Evolutionary conservation across 2,888 invertebrate species (phyloP).

Genomic region (Trachelus iudaicus): DNA sequence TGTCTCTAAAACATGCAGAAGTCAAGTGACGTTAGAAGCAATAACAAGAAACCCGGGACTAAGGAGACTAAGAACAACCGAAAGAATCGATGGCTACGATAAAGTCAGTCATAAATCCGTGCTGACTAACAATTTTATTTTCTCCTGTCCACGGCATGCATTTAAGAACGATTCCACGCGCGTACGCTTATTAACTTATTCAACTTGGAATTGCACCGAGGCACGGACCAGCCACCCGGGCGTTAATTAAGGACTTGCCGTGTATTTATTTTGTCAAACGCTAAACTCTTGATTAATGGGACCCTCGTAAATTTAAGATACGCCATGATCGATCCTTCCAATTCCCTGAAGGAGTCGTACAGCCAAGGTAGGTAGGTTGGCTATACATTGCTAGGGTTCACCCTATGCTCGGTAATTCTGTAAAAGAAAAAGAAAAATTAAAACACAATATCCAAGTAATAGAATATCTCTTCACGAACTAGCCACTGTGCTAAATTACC

Average conservation of each 20-base stretch:
- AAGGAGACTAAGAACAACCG: neutral
- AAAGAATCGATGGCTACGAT: neutral
- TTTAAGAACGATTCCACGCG: neutral
- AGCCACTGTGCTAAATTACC: neutral
- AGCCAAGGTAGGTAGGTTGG: no score
- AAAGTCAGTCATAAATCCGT: neutral
- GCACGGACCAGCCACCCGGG: neutral
- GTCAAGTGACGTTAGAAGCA: neutral
- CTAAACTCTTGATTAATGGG: slow-evolving; percentile 36
- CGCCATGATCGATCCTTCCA: neutral
- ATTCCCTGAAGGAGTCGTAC: neutral
- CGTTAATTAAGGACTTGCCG: slow-evolving; percentile 33
- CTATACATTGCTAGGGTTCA: neutral
- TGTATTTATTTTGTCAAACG: slow-evolving; percentile 39
- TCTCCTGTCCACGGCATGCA: neutral
- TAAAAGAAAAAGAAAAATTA: neutral
- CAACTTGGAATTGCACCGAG: slow-evolving; percentile 25
- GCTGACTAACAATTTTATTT: slow-evolving; percentile 3
- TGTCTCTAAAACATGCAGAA: neutral
- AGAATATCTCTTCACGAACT: neutral
- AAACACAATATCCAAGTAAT: neutral
- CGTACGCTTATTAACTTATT: slow-evolving; percentile 29
- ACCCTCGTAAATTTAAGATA: slow-evolving; percentile 29
- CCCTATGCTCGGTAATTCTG: neutral
- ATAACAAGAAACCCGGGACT: neutral